Evolutionary conservation across 1,140 invertebrate species (phyloP), one percentile per base, ranked within the genome.

Genomic region (Latrodectus geometricus): DNA sequence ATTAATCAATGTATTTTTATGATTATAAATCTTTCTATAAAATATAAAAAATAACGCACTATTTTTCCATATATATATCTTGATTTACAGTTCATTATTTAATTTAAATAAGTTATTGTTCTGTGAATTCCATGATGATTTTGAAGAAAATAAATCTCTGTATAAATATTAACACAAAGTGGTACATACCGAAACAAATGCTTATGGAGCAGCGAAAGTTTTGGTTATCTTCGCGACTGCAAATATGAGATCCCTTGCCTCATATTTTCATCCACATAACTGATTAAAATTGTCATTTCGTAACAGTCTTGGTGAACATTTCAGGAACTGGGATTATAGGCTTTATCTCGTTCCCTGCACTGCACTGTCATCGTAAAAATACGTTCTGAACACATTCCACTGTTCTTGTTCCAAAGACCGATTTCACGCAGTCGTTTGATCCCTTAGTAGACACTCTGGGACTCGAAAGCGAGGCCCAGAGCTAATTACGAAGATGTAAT

Each of bases 401-500:
- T 65, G 35, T 61, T 77, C 56, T 11, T 14, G 23, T 11, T 35
- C n/a, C 65, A 49, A 17, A 68, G 77, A 50, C 61, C 65, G 52
- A 66, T 79, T 79, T 79, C 65, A 35, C 50, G 65, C 35, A 79
- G 77, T n/a, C 77, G 49, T 79, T 79, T 79, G 77, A 79, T 79
- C 77, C 65, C n/a, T n/a, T 48, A 79, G 48, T 20, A 35, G 77
- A 65, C 61, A 50, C 56, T 77, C 21, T 15, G 75, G 75, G 75
- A 77, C 75, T n/a, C 21, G 20, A 20, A 8, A 14, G 20, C 20
- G 14, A 5, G 66, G 77, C 77, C 56, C 77, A 79, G 66, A 69
- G 77, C 77, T 79, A 79, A 79, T 79, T 79, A 79, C 77, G n/a
- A 49, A 48, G 35, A 17, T 79, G 77, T 79, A 79, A 79, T 79